Conservation (phyloP, 2,888 invertebrate genomes). For the Phengaris arion region DNA sequence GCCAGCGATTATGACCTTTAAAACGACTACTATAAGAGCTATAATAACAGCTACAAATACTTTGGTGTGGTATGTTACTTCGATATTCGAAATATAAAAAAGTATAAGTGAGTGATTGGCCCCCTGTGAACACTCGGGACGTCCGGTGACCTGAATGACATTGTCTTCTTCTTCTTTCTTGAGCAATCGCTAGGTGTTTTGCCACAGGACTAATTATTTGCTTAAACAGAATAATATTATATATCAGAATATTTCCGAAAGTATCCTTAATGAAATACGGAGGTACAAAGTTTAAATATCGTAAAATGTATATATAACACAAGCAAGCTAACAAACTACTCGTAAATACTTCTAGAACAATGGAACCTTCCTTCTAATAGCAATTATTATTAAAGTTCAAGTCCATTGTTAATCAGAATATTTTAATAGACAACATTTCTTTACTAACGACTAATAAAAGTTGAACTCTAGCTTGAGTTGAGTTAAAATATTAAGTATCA, state of each 20-base stretch:
- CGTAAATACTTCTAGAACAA: too few relatives aligned
- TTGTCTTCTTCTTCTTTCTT: background rate
- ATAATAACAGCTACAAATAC: background rate
- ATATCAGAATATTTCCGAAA: too few relatives aligned
- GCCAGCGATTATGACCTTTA: background rate
- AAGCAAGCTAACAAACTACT: too few relatives aligned
- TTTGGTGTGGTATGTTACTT: background rate
- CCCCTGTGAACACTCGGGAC: constrained; percentile 3
- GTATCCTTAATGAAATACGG: too few relatives aligned
- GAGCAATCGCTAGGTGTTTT: background rate
- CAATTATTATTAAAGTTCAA: background rate
- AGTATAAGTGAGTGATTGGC: constrained; percentile 23
- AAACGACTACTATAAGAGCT: background rate
- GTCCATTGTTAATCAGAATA: background rate
- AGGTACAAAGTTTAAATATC: too few relatives aligned
- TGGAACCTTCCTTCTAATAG: background rate
- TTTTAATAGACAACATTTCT: background rate
- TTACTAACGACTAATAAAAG: background rate
- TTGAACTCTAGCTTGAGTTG: background rate
- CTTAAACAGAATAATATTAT: too few relatives aligned
- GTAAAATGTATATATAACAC: too few relatives aligned
- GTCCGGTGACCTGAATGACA: background rate
- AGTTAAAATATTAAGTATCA: background rate
- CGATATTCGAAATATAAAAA: constrained; percentile 15
- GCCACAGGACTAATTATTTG: too few relatives aligned